Percentiles rank a stretch among this genome's conserved stretches.
These are phyloP conservation scores for Lacerta viridis DNA, from an alignment of 2,797 vertebrate species.

Conservation along the genomic window DNA sequence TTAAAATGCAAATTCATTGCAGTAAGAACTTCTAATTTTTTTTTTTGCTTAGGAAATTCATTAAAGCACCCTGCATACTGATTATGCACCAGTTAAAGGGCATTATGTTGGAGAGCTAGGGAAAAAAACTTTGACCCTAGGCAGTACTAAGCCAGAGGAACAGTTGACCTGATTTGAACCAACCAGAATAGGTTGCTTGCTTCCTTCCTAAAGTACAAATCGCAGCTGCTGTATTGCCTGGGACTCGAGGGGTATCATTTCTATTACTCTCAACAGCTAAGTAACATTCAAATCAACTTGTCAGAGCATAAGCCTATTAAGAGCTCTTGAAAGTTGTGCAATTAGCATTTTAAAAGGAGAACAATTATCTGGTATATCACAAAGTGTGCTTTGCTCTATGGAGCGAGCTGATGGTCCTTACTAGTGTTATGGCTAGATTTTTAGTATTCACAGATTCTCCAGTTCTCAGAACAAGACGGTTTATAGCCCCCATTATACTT, in stretches of 20 bases:
- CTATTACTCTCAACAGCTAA: neutral
- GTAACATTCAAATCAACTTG: neutral
- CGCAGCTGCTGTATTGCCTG: neutral
- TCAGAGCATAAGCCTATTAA: neutral
- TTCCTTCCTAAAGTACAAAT: neutral
- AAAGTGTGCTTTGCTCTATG: neutral
- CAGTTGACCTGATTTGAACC: neutral
- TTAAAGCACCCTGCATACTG: neutral
- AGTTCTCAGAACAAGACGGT: neutral
- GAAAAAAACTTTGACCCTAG: neutral
- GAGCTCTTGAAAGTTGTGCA: neutral
- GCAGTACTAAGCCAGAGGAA: neutral
- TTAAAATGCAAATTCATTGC: too few relatives aligned
- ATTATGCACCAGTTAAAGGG: neutral
- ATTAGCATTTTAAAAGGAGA: neutral
- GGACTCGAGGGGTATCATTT: neutral
- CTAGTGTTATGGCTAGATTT: neutral
- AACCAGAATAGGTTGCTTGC: neutral
- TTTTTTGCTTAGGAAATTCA: neutral
- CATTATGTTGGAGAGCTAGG: neutral
- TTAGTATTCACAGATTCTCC: slow-evolving; percentile 7
- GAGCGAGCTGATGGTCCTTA: neutral
- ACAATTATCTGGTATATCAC: slow-evolving; percentile 3
- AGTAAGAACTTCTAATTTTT: neutral
- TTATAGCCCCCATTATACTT: slow-evolving; percentile 21